A percentile compares a stretch with the other conserved stretches of the same genome.
Evolutionary conservation across 2,797 vertebrate genomes (phyloP).

Genomic region (Lindbergichthys nudifrons): DNA sequence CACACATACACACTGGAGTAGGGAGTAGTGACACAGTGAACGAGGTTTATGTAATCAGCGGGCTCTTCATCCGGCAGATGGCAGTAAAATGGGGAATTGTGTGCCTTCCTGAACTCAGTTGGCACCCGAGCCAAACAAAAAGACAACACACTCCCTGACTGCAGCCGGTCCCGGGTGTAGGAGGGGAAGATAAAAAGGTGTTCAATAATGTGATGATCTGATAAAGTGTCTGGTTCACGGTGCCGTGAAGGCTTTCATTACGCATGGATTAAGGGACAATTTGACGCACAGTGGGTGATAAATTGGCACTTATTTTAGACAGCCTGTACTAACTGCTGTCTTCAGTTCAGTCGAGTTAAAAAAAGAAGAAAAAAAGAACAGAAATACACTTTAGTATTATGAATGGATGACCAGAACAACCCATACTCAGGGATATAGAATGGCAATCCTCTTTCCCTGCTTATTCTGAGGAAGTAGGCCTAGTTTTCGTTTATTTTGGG

Average conservation of each 20-base stretch:
- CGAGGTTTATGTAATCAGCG: conserved; percentile 81
- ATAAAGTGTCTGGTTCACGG: conserved; percentile 54
- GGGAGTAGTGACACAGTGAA: conserved; percentile 76
- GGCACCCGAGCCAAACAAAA: conserved; percentile 68
- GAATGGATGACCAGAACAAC: background rate
- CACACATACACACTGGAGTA: conserved; percentile 46
- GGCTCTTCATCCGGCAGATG: conserved; percentile 84
- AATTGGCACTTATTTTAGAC: conserved; percentile 39
- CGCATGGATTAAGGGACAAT: conserved; percentile 54
- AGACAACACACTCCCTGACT: conserved; percentile 42
- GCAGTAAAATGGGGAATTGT: conserved; percentile 80
- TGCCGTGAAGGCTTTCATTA: conserved; percentile 44
- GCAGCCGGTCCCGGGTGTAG: conserved; percentile 25
- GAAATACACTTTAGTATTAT: background rate
- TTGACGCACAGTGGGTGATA: conserved; percentile 57
- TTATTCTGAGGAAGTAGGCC: conserved; percentile 16
- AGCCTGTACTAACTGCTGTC: conserved; percentile 3
- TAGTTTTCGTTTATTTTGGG: conserved; percentile 28
- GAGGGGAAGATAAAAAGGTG: conserved; percentile 52
- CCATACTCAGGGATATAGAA: background rate
- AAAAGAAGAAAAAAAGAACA: conserved; percentile 4
- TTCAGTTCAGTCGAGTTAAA: conserved; percentile 9
- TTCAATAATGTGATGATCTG: conserved; percentile 57
- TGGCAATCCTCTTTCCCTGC: background rate
- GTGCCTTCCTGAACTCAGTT: conserved; percentile 70